phyloP scores from a whole-genome alignment of 2,797 vertebrate genomes.

The Pteronotus mesoamericanus region DNA sequence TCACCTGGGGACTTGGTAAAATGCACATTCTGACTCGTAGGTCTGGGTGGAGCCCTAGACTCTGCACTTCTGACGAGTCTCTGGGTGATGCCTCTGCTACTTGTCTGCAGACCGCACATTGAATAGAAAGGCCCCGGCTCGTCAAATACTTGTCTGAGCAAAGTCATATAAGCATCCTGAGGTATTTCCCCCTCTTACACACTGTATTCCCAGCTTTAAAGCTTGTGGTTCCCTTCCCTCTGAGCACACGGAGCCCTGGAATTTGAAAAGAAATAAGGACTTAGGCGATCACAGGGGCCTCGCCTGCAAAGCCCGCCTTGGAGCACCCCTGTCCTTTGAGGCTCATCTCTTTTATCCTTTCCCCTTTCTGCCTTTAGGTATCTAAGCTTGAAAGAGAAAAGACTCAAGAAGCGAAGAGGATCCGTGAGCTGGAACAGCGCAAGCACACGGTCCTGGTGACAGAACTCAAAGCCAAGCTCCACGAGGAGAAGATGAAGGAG shows the following conservation, averaged over 20 bases:
- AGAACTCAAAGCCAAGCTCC: conserved; percentile 96
- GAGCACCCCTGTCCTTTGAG: not conserved
- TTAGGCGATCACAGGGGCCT: not conserved
- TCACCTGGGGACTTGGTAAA: not conserved
- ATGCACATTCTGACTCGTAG: not conserved
- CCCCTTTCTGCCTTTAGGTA: conserved; percentile 83
- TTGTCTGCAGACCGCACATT: not conserved
- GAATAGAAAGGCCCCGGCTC: not conserved
- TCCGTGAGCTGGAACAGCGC: conserved; percentile 97
- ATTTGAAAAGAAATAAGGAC: not conserved
- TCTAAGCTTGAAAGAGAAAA: conserved; percentile 97
- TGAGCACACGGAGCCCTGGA: not conserved
- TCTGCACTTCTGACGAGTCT: not conserved
- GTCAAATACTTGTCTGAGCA: not conserved
- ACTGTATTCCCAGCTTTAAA: not conserved
- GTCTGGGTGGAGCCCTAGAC: not conserved
- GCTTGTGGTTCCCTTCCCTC: not conserved
- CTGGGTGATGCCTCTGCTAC: not conserved
- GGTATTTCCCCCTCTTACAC: not conserved
- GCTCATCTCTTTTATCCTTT: not conserved
- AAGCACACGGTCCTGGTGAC: conserved; percentile 95
- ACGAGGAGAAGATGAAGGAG: conserved; percentile 98
- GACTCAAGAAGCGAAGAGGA: conserved; percentile 95
- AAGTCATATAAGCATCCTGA: not conserved
- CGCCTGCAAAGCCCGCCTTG: not conserved